These are phyloP conservation scores for Poecile montanus DNA, from an alignment of 2,797 vertebrate species.

Conservation along the genomic window DNA sequence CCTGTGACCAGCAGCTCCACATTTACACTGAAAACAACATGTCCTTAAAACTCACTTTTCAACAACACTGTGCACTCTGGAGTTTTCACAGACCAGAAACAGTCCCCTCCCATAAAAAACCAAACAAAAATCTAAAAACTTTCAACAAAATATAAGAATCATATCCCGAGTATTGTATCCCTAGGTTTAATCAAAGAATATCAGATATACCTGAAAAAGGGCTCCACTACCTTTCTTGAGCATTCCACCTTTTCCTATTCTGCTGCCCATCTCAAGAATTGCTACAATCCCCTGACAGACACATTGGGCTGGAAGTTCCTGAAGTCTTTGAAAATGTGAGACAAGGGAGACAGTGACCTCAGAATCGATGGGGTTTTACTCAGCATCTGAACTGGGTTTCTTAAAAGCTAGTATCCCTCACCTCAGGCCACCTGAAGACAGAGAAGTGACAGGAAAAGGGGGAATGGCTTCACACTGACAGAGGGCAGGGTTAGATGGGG, in stretches of 20 bases:
- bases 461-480: background rate
- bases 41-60: background rate
- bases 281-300: background rate
- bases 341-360: background rate
- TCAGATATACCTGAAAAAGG: background rate
- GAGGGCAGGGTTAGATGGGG: background rate
- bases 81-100: background rate
- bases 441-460: background rate
- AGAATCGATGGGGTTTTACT: background rate
- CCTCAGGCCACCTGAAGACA: background rate
- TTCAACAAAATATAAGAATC: background rate
- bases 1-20: background rate
- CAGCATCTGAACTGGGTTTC: background rate
- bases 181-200: background rate
- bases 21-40: background rate
- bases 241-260: background rate
- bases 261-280: background rate
- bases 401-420: background rate
- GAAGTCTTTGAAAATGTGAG: background rate
- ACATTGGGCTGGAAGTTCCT: background rate
- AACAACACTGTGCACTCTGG: background rate
- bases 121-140: accelerated
- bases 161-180: background rate
- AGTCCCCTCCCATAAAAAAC: background rate
- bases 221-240: background rate